These are phyloP conservation scores for Trichopria drosophilae DNA, from an alignment of 2,888 invertebrate genomes.

Conservation along the genomic window DNA sequence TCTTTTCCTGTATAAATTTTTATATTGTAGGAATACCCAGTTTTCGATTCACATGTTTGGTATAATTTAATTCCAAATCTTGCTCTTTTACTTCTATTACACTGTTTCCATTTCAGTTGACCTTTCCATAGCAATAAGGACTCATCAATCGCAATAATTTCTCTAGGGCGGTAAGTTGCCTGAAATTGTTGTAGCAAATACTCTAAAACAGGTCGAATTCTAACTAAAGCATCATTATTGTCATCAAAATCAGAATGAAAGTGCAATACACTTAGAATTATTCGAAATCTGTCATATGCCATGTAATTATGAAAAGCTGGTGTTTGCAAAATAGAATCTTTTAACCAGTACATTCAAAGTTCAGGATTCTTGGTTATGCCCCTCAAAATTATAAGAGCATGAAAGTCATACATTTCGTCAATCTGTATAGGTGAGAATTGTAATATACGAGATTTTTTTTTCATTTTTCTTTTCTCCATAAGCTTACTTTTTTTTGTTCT, in stretches of 20 bases:
- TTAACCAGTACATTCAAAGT: background rate
- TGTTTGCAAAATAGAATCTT: background rate
- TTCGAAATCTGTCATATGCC: background rate
- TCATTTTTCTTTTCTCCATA: too few species aligned
- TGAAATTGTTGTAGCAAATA: background rate
- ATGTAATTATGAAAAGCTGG: background rate
- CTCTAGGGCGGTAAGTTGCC: background rate
- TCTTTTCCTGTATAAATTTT: slow-evolving; percentile 11
- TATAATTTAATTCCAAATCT: slow-evolving; percentile 2
- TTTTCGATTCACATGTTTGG: too few species aligned
- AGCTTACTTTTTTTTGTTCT: too few species aligned
- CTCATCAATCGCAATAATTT: slow-evolving; percentile 1
- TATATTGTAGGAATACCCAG: too few species aligned
- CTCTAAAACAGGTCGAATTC: background rate
- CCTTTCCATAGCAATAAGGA: too few species aligned
- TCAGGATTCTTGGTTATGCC: background rate
- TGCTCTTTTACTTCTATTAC: slow-evolving; percentile 1
- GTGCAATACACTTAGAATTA: background rate
- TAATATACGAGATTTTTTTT: too few species aligned
- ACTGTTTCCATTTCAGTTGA: background rate
- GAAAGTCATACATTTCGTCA: too few species aligned
- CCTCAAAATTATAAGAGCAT: slow-evolving; percentile 1
- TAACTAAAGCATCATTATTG: background rate
- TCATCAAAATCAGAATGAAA: background rate
- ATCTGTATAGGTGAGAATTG: too few species aligned